Conservation (phyloP, 2,797 vertebrate species). For the Tragelaphus eurycerus region DNA sequence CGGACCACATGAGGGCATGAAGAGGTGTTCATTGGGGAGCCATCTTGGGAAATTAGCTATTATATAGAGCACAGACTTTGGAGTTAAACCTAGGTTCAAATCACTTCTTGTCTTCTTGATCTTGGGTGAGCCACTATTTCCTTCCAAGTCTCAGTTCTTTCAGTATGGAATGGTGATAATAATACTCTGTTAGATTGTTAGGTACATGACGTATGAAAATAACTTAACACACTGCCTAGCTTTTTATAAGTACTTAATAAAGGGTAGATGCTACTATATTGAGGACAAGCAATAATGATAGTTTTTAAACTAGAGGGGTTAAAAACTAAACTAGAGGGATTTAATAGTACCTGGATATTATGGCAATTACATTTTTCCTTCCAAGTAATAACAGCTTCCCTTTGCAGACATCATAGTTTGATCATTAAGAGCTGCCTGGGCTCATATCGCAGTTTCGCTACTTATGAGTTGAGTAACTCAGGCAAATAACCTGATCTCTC, state of each 20-base stretch:
- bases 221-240: neutral
- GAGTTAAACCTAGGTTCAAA: neutral
- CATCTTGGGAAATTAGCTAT: neutral
- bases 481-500: neutral
- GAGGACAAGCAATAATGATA: neutral
- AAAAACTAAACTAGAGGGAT: neutral
- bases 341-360: neutral
- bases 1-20: neutral
- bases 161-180: neutral
- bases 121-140: neutral
- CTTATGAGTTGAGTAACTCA: conserved; percentile 23
- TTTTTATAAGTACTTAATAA: conserved; percentile 25
- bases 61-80: neutral
- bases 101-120: neutral
- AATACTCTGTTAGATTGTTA: neutral
- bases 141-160: neutral
- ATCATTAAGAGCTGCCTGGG: neutral
- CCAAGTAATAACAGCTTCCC: neutral
- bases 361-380: conserved; percentile 21
- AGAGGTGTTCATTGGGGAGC: neutral
- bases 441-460: neutral
- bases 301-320: conserved; percentile 9
- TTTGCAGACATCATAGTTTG: conserved; percentile 17
- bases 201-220: neutral
- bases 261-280: neutral